Base-by-base conservation (phyloP, 1,140 invertebrate genomes). In the Drosophila quadrilineata region DNA sequence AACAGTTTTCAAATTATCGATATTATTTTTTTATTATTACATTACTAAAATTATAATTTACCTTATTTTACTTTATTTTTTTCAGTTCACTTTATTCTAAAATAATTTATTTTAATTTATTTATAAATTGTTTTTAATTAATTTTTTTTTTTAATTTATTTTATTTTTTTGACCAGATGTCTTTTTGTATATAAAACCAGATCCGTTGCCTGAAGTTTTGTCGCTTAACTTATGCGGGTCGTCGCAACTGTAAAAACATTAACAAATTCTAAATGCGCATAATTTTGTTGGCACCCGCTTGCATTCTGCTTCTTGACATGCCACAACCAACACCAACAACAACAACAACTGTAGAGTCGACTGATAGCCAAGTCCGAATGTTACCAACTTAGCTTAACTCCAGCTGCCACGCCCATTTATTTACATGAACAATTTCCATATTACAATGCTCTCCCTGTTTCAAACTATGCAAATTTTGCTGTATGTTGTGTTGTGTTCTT, bases 191-290 rank as follows among this genome's bases (percentile, higher is more conserved):
- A n/a, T n/a, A n/a, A n/a, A n/a, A n/a, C n/a, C n/a, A n/a, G n/a
- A n/a, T n/a, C 14, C 24, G 9, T n/a, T 9, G 35, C 14, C 54
- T 26, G n/a, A 3, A 50, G 46, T 36, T 62, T n/a, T 45, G 52
- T 65, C 40, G 31, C 17, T 14, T 26, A 65, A 49, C 62, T 66
- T 66, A 66, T 66, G 63, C 63, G 46, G 63, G 63, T 60, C n/a
- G n/a, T n/a, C 45, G 62, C 54, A 65, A 65, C 56, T 60, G 63
- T 59, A 66, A 59, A 65, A 66, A 52, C 63, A 59, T 59, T 65
- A 58, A 29, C 53, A 16, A 49, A 48, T 57, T 58, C 58, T 65
- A 59, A 59, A 60, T 66, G 63, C 63, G 63, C 63, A 66, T 66
- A 66, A 66, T 66, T 66, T 66, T 14, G 45, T 14, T 45, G n/a